Evolutionary conservation across 2,113 vertebrate genomes (phyloP), one percentile per base, ranked within the genome.

Genomic region (Hippocampus comes): DNA sequence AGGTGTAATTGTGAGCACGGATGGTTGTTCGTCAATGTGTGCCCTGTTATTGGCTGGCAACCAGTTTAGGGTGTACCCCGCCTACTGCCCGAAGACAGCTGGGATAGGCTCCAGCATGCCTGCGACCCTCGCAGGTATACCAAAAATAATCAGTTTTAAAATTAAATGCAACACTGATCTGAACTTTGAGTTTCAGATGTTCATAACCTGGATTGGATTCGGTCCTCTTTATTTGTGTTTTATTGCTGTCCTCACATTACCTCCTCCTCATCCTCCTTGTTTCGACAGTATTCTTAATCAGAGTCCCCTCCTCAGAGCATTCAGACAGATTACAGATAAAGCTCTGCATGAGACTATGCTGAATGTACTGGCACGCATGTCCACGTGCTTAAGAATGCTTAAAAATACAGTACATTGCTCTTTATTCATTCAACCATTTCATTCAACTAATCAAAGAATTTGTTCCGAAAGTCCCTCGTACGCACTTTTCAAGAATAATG

Each of bases 251-350:
- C 71, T 71, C 30, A 79, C 38, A 68, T 68, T 2, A 59, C 68
- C 59, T 59, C 76, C 42, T 53, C 38, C 14, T 66, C 48, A 25
- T 48, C 27, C 1, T 76, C 61, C 51, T 53, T 10, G 2, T 42
- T 48, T 48, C 14, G 11, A 23, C 55, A 57, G 2, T 23, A 7
- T n/a, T n/a, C 55, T 57, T 49, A 56, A 71, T 72, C 60, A 38
- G 34, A 38, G 5, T 5, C 25, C 67, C 63, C 49, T 51, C 57
- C 25, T 34, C 56, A 12, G 4, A 72, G 53, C 56, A 9, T 72
- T 60, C 68, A 57, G 63, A 66, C 70, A 49, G 75, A 81, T 78
- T 78, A 75, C 61, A 73, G 27, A 72, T 66, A 61, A 81, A 68
- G 17, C 59, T 42, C 43, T 3, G 41, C 38, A 17, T 78, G 65